phyloP scores from a whole-genome alignment of 2,113 vertebrate species.

The Lipophrys pholis region DNA sequence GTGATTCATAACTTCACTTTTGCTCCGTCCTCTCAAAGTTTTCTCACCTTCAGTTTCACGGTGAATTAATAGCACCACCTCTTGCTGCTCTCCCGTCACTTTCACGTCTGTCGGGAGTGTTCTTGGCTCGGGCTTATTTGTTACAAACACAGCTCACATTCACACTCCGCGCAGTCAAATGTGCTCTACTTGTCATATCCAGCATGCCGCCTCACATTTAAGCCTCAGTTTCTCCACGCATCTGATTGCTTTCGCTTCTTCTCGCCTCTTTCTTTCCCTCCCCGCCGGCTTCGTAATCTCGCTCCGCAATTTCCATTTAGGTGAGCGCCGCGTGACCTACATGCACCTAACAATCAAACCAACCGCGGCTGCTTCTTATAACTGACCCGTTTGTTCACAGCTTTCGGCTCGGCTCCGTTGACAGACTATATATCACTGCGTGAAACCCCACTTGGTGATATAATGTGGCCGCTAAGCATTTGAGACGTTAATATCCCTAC shows the following conservation, averaged over 20 bases:
- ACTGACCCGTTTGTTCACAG: slow-evolving; percentile 2
- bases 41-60: not conserved
- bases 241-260: not conserved
- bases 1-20: not conserved
- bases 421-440: slow-evolving; percentile 18
- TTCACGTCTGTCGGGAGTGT: not conserved
- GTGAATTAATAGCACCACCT: not conserved
- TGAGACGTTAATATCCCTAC: too few species aligned
- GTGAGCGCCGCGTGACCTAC: slow-evolving; percentile 16
- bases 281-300: slow-evolving; percentile 4
- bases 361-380: slow-evolving; percentile 1
- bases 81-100: not conserved
- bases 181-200: not conserved
- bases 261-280: slow-evolving; percentile 6
- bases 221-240: not conserved
- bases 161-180: not conserved
- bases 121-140: slow-evolving; percentile 1
- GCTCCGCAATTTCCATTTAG: slow-evolving; percentile 26
- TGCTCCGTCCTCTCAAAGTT: not conserved
- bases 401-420: slow-evolving; percentile 4
- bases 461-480: too few species aligned
- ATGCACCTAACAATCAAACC: not conserved
- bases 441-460: slow-evolving; percentile 1
- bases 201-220: not conserved
- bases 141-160: slow-evolving; percentile 1